Percentiles rank a stretch among this genome's conserved stretches.
These are phyloP conservation scores for Eudyptes chrysolophus DNA, from an alignment of 2,113 vertebrate species.

Conservation along the genomic window DNA sequence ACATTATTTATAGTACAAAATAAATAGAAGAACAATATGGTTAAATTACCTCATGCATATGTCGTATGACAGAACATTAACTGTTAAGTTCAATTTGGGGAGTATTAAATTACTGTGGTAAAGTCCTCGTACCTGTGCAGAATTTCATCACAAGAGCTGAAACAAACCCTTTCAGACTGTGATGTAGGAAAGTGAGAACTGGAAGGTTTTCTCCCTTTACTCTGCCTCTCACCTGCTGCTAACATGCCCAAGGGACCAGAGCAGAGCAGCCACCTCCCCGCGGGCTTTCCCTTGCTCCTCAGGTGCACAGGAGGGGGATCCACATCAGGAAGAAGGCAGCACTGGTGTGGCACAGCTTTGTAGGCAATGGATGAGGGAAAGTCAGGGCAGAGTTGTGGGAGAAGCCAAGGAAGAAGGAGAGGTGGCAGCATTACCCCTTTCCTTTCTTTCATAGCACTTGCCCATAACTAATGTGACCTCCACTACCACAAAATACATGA, in stretches of 20 bases:
- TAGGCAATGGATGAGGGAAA: background rate
- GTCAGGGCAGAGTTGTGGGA: background rate
- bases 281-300: background rate
- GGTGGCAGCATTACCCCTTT: background rate
- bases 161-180: background rate
- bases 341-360: background rate
- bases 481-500: background rate
- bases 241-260: background rate
- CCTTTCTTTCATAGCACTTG: background rate
- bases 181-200: background rate
- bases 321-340: background rate
- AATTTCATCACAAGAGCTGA: background rate
- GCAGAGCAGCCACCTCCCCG: background rate
- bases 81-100: background rate
- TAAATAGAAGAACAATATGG: background rate
- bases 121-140: background rate
- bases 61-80: background rate
- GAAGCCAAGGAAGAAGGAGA: background rate
- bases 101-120: background rate
- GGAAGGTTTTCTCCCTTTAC: background rate
- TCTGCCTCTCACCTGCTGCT: background rate
- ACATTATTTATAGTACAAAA: conserved; percentile 12
- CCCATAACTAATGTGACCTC: background rate
- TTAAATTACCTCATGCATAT: background rate
- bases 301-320: background rate